phyloP scores from a whole-genome alignment of 1,140 invertebrate genomes.

The Phortica variegata region DNA sequence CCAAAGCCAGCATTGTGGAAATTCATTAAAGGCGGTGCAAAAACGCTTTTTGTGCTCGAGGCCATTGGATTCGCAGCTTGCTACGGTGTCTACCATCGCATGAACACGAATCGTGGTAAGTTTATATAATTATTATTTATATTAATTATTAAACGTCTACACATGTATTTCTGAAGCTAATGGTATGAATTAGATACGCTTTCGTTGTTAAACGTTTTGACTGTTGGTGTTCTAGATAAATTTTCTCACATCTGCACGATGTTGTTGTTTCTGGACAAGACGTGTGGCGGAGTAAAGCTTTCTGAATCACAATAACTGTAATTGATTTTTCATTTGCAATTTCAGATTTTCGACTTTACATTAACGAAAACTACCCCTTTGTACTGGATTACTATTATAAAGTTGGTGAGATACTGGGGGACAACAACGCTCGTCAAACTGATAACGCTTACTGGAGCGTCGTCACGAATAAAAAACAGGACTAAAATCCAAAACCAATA shows the following conservation, averaged over 20 bases:
- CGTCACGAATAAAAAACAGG: constrained; percentile 20
- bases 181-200: no score
- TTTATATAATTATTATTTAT: constrained; percentile 34
- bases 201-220: no score
- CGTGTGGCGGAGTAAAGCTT: no score
- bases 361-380: constrained; percentile 63
- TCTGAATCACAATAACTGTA: no score
- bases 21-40: constrained; percentile 59
- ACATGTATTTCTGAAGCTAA: no score
- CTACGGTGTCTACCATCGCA: constrained; percentile 63
- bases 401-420: constrained; percentile 61
- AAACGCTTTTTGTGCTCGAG: constrained; percentile 61
- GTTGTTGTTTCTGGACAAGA: not conserved
- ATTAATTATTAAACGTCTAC: no score
- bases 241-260: not conserved
- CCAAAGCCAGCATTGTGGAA: constrained; percentile 60
- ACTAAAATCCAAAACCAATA: no score
- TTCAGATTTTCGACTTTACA: constrained; percentile 64
- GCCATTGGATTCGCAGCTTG: constrained; percentile 59
- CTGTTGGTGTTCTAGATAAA: no score
- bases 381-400: constrained; percentile 65
- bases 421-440: constrained; percentile 59
- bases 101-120: constrained; percentile 65
- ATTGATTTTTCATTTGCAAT: constrained; percentile 6
- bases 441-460: constrained; percentile 60